These are phyloP conservation scores for Ciconia maguari DNA, from an alignment of 2,113 vertebrate genomes.

Conservation along the genomic window DNA sequence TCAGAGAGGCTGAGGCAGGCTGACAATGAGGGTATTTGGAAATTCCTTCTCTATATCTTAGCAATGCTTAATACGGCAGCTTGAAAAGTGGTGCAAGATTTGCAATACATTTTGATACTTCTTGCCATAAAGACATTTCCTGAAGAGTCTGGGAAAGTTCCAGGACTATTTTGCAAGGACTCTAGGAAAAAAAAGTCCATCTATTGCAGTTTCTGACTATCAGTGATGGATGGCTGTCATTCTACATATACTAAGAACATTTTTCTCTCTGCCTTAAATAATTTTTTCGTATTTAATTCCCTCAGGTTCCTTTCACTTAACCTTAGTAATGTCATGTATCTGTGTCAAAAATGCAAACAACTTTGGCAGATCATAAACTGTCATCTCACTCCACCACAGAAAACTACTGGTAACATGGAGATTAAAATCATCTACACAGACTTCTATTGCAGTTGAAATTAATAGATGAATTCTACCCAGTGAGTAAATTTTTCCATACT, in stretches of 20 bases:
- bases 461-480: not conserved
- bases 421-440: not conserved
- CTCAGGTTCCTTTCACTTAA: not conserved
- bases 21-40: not conserved
- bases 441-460: not conserved
- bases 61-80: not conserved
- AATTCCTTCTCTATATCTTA: not conserved
- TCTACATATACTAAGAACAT: not conserved
- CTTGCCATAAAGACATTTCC: not conserved
- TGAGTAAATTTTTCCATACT: not conserved
- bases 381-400: not conserved
- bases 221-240: not conserved
- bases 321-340: not conserved
- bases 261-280: not conserved
- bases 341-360: conserved; percentile 13
- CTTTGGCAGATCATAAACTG: not conserved
- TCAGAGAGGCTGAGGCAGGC: not conserved
- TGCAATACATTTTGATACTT: not conserved
- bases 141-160: not conserved
- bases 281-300: not conserved
- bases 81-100: not conserved
- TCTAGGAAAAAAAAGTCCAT: not conserved
- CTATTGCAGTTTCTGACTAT: not conserved
- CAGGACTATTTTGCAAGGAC: not conserved
- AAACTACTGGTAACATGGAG: not conserved